Evolutionary conservation across 2,888 invertebrate genomes (phyloP), one percentile per base, ranked within the genome.

Genomic region (Pomacea canaliculata): DNA sequence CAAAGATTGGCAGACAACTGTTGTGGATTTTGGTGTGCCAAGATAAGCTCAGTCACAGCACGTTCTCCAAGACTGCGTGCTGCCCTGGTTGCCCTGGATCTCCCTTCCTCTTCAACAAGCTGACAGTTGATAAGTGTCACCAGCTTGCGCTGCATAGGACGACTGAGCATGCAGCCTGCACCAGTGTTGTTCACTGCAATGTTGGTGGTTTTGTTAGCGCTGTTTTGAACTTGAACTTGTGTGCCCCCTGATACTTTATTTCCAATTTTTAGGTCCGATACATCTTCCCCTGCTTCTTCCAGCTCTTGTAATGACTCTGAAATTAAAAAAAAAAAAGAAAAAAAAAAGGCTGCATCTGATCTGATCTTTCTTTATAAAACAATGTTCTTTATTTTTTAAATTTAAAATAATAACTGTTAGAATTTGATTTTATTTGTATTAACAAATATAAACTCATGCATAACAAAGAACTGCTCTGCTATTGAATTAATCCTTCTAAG

Each of bases 11-110:
- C 96, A 78, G 95, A 94, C 68, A 98, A 92, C 91, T 98, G 97
- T 89, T 97, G 97, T 0, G 97, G 96, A 92, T 97, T 97, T 93
- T 99, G 98, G 90, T 98, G 97, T 87, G 97, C 96, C 68, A 98
- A 91, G 86, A 98, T 96, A 51, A 99, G 93, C 91, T 98, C 98
- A 0, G 96, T 97, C 76, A 98, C 97, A 0, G 96, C 96, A 70
- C 98, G 93, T 91, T 99, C 98, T 13, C 97, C 97, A 68, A 99
- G 93, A n/a, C 97, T 97, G 76, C 97, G 93, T 1, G 96, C 96
- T 49, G 96, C 96, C 77, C 92, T 85, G 80, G 92, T 87, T 5
- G 91, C 92, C 59, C 92, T 85, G 12, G 90, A 84, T 63, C 92
- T 85, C 4, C 93, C 92, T 89, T 98, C 97, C 86, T 95, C 95